Percentiles rank a stretch among this genome's conserved stretches.
Conservation (phyloP, 2,113 vertebrate genomes). For the Sterrhoptilus dennistouni region DNA sequence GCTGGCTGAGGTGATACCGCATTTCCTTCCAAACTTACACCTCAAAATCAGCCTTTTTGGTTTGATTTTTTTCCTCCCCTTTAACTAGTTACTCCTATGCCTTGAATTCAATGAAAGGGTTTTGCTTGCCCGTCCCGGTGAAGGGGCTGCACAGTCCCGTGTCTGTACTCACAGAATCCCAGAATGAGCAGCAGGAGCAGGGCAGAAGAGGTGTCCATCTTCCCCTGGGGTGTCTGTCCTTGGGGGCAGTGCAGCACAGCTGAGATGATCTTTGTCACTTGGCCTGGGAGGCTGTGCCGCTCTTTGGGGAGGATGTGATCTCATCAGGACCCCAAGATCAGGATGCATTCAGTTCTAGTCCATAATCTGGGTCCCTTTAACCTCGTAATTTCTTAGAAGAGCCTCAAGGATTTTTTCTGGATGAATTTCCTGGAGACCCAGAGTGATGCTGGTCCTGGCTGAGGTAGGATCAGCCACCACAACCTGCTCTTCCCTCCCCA, state of each 20-base stretch:
- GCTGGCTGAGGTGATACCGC: rapidly evolving
- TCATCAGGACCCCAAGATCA: constrained; percentile 31
- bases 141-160: rapidly evolving
- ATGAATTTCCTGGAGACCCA: neutral
- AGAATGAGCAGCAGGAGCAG: neutral
- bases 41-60: neutral
- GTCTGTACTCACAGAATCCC: constrained; percentile 21
- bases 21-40: rapidly evolving
- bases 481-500: neutral
- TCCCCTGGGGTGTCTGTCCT: neutral
- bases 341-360: neutral
- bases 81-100: neutral
- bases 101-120: neutral
- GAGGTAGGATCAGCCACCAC: rapidly evolving
- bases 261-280: neutral
- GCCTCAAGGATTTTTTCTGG: neutral
- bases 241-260: neutral
- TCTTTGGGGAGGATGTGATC: constrained; percentile 67
- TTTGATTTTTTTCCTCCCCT: no score
- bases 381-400: rapidly evolving
- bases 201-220: neutral
- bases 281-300: neutral
- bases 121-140: rapidly evolving
- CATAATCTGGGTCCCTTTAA: neutral
- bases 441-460: neutral